A percentile compares a stretch with the other conserved stretches of the same genome.
Evolutionary conservation across 1,140 invertebrate genomes (phyloP).

Genomic region (Stegodyphus mimosarum): DNA sequence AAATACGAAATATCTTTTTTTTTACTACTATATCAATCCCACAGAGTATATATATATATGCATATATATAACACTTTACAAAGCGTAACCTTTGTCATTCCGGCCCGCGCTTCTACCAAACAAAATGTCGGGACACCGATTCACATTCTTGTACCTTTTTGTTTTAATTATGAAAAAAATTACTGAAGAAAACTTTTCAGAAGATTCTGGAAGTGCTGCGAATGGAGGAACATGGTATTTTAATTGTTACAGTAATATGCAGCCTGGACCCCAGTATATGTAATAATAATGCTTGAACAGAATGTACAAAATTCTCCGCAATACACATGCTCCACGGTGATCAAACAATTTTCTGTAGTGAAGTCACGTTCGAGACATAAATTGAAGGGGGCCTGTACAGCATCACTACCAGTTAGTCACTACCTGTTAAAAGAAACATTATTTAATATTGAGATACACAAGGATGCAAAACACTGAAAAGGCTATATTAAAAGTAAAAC

Average conservation of each 20-base stretch:
- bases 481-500: background rate
- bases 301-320: slow-evolving; percentile 54
- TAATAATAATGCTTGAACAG: slow-evolving; percentile 57
- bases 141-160: background rate
- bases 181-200: background rate
- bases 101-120: background rate
- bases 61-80: background rate
- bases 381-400: slow-evolving; percentile 60
- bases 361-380: slow-evolving; percentile 55
- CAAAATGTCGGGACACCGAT: background rate
- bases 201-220: slow-evolving; percentile 1
- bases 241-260: background rate
- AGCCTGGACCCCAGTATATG: slow-evolving; percentile 3
- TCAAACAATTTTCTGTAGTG: slow-evolving; percentile 51
- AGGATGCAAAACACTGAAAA: background rate
- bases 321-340: slow-evolving; percentile 57
- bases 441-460: background rate
- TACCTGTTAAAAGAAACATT: slow-evolving; percentile 25
- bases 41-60: background rate
- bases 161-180: background rate
- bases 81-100: background rate
- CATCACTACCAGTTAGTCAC: slow-evolving; percentile 54
- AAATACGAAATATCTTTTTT: background rate
- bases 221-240: background rate
- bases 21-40: background rate